Conservation (phyloP, 2,888 invertebrate genomes). For the Ametastegia equiseti region DNA sequence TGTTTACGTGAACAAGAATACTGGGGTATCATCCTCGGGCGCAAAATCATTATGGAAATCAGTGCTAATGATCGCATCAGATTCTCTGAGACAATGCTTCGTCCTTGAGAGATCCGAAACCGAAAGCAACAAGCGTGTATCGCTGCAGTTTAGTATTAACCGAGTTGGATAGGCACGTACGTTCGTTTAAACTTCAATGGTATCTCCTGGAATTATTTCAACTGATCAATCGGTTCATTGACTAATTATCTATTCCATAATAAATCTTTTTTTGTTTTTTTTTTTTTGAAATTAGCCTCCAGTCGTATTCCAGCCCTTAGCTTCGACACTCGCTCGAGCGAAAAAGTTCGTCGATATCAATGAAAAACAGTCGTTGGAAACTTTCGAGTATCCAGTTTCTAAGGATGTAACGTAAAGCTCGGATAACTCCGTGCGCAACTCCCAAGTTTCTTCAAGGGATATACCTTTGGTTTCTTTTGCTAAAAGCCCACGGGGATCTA, state of each 20-base stretch:
- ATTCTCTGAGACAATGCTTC: constrained; percentile 36
- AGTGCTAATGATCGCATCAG: constrained; percentile 38
- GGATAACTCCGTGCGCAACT: neutral
- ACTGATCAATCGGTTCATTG: no score
- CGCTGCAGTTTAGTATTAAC: neutral
- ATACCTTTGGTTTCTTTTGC: neutral
- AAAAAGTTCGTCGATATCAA: no score
- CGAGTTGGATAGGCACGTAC: neutral
- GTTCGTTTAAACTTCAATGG: neutral
- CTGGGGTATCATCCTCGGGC: neutral
- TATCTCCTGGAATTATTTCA: no score
- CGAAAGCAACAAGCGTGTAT: neutral
- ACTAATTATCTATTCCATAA: no score
- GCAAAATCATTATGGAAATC: constrained; percentile 39
- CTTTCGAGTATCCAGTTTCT: no score
- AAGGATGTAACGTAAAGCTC: no score
- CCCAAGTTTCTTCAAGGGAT: neutral
- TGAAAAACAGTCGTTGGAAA: no score
- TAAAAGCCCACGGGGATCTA: neutral
- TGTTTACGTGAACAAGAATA: no score
- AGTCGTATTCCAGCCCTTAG: no score
- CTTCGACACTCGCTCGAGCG: no score
- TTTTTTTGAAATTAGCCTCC: no score
- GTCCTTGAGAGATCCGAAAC: constrained; percentile 38
- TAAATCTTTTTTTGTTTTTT: no score